Evolutionary conservation across 2,113 vertebrate genomes (phyloP), one percentile per base, ranked within the genome.

Genomic region (Carassius carassius): DNA sequence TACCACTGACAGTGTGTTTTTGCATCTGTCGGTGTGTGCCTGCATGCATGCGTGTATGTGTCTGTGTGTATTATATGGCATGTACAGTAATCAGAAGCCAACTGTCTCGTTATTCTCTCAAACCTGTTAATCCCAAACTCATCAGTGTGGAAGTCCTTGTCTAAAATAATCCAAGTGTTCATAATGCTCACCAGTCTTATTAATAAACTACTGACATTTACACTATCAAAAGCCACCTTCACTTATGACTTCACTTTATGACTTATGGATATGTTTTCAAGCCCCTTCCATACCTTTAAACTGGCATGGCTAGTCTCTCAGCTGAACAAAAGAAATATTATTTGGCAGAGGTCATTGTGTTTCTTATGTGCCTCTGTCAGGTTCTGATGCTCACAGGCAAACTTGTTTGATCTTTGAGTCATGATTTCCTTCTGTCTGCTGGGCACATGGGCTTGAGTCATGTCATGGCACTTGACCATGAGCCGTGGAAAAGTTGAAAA

Each of bases 181-280:
- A 54, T 54, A 54, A 16, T 1, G 51, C n/a, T 78, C 17, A 37
- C 29, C 25, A 35, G 25, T 41, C 41, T 47, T 25, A n/a, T 41
- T 12, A 78, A 78, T 3, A 62, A 62, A 62, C 17, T 41, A 41
- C 56, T 78, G 54, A 60, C 32, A 32, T 78, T 78, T 58, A 60
- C 35, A 60, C 35, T 25, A 60, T 7, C 32, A 78, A 78, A 77
- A 60, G 19, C 19, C 32, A 78, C 37, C 12, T 78, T 60, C 19
- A 78, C 54, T 78, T 78, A 44, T 78, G 35, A 62, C 32, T 78
- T 78, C 32, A 78, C 32, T 62, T 58, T 9, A 78, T 60, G 76
- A 62, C 35, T 78, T 44, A 41, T 78, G 56, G 41, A 62, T 54
- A 54, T 78, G 35, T 62, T 78, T 78, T 78, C 3, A 21, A 65